Evolutionary conservation across 2,888 invertebrate genomes (phyloP).

Genomic region (Euplagia quadripunctaria): DNA sequence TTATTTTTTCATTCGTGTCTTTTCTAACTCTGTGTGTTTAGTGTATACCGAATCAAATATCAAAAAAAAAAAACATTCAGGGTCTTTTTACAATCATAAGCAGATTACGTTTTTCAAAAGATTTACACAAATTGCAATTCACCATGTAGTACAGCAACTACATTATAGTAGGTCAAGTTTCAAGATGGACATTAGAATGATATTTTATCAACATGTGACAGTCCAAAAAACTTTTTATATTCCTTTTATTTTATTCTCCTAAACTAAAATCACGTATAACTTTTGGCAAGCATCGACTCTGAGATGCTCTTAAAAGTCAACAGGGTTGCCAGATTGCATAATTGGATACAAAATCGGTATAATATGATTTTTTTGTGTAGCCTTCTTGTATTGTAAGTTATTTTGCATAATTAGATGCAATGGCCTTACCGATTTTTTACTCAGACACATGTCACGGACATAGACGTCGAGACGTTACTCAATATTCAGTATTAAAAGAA

Average conservation of each 20-base stretch:
- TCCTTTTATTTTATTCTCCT: background rate
- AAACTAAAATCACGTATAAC: background rate
- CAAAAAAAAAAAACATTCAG: no score
- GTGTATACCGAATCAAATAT: no score
- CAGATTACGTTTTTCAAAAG: background rate
- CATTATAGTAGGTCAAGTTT: background rate
- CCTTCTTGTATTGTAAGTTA: background rate
- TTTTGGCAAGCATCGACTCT: background rate
- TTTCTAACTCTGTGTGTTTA: no score
- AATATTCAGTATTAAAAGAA: background rate
- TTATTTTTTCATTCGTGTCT: no score
- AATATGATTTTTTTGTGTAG: background rate
- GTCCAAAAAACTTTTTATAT: background rate
- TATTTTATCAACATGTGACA: background rate
- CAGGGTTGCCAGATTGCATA: background rate
- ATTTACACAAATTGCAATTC: no score
- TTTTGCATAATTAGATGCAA: background rate
- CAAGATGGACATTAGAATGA: background rate
- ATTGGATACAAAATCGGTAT: background rate
- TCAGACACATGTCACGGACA: background rate
- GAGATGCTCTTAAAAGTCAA: background rate
- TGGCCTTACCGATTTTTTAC: background rate
- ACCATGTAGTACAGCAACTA: background rate
- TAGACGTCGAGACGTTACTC: background rate
- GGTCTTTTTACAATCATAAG: no score